phyloP scores from a whole-genome alignment of 2,888 invertebrate species.

The Blera fallax region DNA sequence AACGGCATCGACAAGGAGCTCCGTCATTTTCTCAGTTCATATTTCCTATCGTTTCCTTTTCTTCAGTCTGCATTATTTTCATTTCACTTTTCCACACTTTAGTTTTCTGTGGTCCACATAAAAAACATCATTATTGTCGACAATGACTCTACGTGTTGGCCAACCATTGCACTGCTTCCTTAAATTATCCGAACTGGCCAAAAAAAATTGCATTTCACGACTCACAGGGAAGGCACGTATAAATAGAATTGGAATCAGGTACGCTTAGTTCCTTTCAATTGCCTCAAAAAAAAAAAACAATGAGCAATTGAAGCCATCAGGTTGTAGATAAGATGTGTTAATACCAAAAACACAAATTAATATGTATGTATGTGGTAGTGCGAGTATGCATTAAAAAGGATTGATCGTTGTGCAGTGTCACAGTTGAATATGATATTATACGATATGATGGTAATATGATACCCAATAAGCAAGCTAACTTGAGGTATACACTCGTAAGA shows the following conservation, averaged over 20 bases:
- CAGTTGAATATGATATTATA: too few relatives aligned
- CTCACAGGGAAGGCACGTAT: background rate
- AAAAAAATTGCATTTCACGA: background rate
- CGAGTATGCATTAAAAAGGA: too few relatives aligned
- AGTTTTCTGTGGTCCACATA: background rate
- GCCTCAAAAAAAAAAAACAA: background rate
- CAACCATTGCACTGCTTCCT: conserved; percentile 17
- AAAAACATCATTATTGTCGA: background rate
- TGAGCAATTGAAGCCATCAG: too few relatives aligned
- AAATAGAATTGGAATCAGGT: background rate
- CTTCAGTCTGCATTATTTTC: background rate
- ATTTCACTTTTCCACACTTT: background rate
- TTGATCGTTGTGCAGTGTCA: too few relatives aligned
- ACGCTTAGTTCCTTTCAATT: conserved; percentile 9
- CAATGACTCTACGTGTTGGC: background rate
- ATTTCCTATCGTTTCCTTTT: background rate
- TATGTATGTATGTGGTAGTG: too few relatives aligned
- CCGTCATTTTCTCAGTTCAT: background rate
- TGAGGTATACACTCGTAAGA: too few relatives aligned
- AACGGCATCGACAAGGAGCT: background rate
- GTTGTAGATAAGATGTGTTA: too few relatives aligned
- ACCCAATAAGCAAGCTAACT: too few relatives aligned
- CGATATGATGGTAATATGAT: too few relatives aligned
- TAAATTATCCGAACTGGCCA: background rate
- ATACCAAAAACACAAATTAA: too few relatives aligned